Percentiles rank a stretch among this genome's conserved stretches.
phyloP scores from a whole-genome alignment of 2,888 invertebrate genomes.

The Torymus tubicola region DNA sequence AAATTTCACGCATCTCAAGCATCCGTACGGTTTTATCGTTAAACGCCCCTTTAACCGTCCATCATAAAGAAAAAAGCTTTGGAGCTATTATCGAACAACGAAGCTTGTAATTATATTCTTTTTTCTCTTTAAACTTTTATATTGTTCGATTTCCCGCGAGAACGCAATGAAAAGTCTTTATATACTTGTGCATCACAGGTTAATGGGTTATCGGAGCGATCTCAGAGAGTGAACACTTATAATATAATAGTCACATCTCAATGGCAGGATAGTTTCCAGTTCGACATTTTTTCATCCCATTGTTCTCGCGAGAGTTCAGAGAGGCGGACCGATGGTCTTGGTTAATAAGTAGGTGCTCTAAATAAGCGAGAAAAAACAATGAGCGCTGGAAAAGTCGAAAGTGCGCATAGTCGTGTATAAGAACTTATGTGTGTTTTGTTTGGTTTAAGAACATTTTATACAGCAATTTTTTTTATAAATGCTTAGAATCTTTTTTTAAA shows the following conservation, averaged over 20 bases:
- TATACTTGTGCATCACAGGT: neutral
- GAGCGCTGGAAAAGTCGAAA: too few species aligned
- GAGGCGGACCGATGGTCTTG: too few species aligned
- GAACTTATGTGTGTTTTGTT: too few species aligned
- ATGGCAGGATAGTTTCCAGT: too few species aligned
- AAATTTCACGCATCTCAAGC: constrained; percentile 5
- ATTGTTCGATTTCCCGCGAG: neutral
- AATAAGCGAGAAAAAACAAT: neutral
- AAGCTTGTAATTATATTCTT: constrained; percentile 18
- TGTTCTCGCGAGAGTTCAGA: too few species aligned
- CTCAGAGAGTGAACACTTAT: neutral
- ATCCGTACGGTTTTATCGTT: neutral
- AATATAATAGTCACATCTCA: neutral
- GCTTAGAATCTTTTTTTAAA: too few species aligned
- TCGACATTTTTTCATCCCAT: too few species aligned
- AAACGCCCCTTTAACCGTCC: neutral
- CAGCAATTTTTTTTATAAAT: too few species aligned
- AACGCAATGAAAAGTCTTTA: neutral
- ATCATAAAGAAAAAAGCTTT: neutral
- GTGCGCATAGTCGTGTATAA: too few species aligned
- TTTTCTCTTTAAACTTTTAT: neutral
- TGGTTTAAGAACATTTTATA: too few species aligned
- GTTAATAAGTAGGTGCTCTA: too few species aligned
- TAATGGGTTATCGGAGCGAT: constrained; percentile 11
- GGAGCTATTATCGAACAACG: neutral